phyloP scores from a whole-genome alignment of 2,888 invertebrate genomes.

The Pachymerium ferrugineum region DNA sequence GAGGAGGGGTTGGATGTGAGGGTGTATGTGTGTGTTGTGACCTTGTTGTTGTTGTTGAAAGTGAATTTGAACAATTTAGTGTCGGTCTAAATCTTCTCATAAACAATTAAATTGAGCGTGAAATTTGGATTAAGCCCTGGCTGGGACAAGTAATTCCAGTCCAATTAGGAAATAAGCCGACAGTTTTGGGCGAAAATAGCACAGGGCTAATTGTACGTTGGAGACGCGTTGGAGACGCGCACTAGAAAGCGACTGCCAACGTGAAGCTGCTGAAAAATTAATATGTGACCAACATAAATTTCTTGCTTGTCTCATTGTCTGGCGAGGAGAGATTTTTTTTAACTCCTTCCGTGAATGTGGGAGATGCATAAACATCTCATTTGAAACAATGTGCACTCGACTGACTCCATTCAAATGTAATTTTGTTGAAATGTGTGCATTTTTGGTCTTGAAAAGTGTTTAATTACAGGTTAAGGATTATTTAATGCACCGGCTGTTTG shows the following conservation, averaged over 20 bases:
- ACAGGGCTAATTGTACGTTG: constrained; percentile 17
- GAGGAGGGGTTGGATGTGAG: neutral
- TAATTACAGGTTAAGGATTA: constrained; percentile 32
- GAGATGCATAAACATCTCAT: constrained; percentile 31
- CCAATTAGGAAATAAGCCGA: constrained; percentile 26
- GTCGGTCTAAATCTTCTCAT: constrained; percentile 24
- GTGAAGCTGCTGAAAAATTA: constrained; percentile 17
- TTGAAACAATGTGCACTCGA: constrained; percentile 29
- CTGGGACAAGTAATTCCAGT: constrained; percentile 28
- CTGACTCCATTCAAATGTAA: constrained; percentile 18
- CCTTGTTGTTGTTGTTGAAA: constrained; percentile 27
- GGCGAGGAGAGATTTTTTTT: constrained; percentile 19
- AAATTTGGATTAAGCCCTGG: constrained; percentile 27
- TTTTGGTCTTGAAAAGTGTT: constrained; percentile 27
- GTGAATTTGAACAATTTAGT: constrained; percentile 27
- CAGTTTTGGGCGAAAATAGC: constrained; percentile 21
- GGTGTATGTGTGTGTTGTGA: constrained; percentile 4
- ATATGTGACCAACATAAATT: constrained; percentile 30
- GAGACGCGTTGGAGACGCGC: neutral
- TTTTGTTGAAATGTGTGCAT: neutral
- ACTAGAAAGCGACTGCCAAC: constrained; percentile 13
- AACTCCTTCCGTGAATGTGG: neutral
- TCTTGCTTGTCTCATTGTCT: neutral
- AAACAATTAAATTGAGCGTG: constrained; percentile 29
- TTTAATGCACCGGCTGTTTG: constrained; percentile 26